These are phyloP conservation scores for Invenusta paracnida DNA, from an alignment of 2,888 invertebrate genomes.

Conservation along the genomic window DNA sequence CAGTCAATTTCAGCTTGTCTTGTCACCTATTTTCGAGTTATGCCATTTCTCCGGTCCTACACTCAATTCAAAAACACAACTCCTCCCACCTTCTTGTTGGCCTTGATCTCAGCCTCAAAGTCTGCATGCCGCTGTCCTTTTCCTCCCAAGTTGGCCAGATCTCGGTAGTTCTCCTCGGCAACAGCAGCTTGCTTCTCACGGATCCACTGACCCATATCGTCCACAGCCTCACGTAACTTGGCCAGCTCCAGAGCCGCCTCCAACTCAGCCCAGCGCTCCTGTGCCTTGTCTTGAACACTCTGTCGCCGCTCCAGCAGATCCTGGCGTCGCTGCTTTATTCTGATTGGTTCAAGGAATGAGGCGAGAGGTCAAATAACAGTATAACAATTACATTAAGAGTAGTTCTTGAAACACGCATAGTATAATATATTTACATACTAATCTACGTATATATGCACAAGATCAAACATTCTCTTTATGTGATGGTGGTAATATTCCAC, in stretches of 20 bases:
- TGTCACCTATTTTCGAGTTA: too few relatives aligned
- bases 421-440: too few relatives aligned
- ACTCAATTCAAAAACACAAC: too few relatives aligned
- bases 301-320: background rate
- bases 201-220: conserved; percentile 76
- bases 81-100: conserved; percentile 53
- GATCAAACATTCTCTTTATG: too few relatives aligned
- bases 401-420: background rate
- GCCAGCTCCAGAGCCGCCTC: conserved; percentile 92
- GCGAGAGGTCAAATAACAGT: too few relatives aligned
- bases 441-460: too few relatives aligned
- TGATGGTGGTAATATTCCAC: too few relatives aligned
- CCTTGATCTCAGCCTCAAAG: conserved; percentile 62
- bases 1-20: too few relatives aligned
- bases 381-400: background rate
- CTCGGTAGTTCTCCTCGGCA: conserved; percentile 83
- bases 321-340: conserved; percentile 19
- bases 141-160: conserved; percentile 70
- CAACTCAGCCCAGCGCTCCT: conserved; percentile 74
- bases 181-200: conserved; percentile 84
- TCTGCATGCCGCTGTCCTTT: conserved; percentile 63
- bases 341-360: background rate
- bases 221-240: conserved; percentile 79
- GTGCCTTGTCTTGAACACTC: conserved; percentile 70
- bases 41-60: too few relatives aligned